Evolutionary conservation across 2,888 invertebrate species (phyloP), one percentile per base, ranked within the genome.

Genomic region (Oxycera nigricornis): DNA sequence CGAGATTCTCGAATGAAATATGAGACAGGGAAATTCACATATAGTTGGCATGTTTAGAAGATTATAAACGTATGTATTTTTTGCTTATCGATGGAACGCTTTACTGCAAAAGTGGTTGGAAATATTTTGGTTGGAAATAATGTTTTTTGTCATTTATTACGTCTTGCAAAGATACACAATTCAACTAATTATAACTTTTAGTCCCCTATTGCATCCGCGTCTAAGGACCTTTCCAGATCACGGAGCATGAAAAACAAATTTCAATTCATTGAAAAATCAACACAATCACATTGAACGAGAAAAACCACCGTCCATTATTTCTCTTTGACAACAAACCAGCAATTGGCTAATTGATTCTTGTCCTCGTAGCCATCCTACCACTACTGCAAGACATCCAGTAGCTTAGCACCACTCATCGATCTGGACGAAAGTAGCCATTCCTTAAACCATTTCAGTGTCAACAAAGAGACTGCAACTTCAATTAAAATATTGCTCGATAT

Each of bases 401-500:
- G 14, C 46, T 17, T n/a, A 46, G n/a, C n/a, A 7, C 46, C 28
- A 68, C 20, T 50, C 50, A 11, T 46, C 28, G 17, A 46, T 50
- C 11, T 28, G 61, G n/a, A 28, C 55, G n/a, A 31, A 52, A 52
- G 31, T 55, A 28, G 68, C 50, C 50, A 31, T 70, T 52, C 70
- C 70, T 70, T 70, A 55, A 70, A 70, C 31, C 55, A 28, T 70
- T 75, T 57, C 59, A 73, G 73, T 75, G 75, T 75, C 73, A 75
- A 75, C 75, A 73, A 73, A 75, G 73, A 73, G 62, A 70, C 75
- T 75, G 73, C 73, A 75, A 75, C 73, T 75, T 75, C 75, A 75
- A 75, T 75, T 73, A 75, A 75, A 75, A 75, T 73, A 75, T 75
- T 75, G 75, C 75, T 35, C 61, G 17, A 39, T 7, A 6, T 41